Evolutionary conservation across 2,797 vertebrate species (phyloP), one percentile per base, ranked within the genome.

Genomic region (Lophotriccus pileatus): DNA sequence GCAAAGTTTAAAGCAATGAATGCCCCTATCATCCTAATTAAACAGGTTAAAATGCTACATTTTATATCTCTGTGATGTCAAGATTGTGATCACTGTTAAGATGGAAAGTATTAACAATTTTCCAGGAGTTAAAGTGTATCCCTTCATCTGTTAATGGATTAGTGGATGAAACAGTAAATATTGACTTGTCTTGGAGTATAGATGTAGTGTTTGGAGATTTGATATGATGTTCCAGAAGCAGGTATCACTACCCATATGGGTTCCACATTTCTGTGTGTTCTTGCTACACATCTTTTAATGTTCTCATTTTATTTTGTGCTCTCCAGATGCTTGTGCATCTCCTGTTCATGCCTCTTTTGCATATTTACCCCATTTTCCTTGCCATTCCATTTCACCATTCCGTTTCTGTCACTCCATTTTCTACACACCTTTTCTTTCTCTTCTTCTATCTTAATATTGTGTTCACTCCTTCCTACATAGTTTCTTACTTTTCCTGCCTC

Each of bases 1-100:
- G 50, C 74, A 95, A 94, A 94, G 95, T 87, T 90, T 86, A 96
- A 95, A 95, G 67, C 84, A 74, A 53, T 77, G 87, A 88, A 90
- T 89, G 43, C 20, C 90, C 87, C 73, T 97, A 58, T 91, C 44
- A 52, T 28, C 81, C 85, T 94, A 96, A 97, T 94, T 87, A 84
- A 90, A 79, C 5, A 64, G 36, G 67, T 82, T 85, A 37, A 92
- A 91, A 75, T 87, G 81, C 19, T 86, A 19, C n/a, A 47, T 78
- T 87, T 92, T 72, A 66, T 95, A 96, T 96, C 12, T 39, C 50
- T 84, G 46, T 74, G 34, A 49, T 85, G 58, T 90, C 60, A 85
- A 88, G 89, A 95, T 88, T 84, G 77, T 67, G 72, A 62, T 64
- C 16, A 64, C 44, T 43, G 44, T 93, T 95, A 95, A 87, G 92